Conservation (phyloP, 1,140 invertebrate species). For the Cydia amplana region DNA sequence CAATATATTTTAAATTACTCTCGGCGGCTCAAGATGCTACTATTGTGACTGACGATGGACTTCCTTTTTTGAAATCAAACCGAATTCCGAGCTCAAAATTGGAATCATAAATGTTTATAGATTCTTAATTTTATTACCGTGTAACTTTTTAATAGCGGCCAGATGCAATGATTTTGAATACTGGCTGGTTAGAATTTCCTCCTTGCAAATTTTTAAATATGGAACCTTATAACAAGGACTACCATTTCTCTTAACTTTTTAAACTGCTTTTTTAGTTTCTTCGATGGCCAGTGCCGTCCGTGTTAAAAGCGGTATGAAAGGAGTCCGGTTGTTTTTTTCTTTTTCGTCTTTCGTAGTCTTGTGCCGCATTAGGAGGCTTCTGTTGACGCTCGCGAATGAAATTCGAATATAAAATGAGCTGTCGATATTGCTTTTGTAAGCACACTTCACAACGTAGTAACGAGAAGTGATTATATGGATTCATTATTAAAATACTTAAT, state of each 20-base stretch:
- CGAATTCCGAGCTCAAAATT: constrained; percentile 33
- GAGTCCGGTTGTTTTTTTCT: constrained; percentile 61
- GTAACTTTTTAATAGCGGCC: constrained; percentile 29
- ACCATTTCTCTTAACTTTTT: background rate
- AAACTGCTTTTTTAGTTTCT: background rate
- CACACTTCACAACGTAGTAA: too few species aligned
- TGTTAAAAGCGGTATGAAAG: constrained; percentile 31
- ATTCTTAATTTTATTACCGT: constrained; percentile 31
- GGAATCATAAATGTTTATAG: constrained; percentile 25
- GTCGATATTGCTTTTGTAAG: constrained; percentile 30
- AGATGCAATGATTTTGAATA: background rate
- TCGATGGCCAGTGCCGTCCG: constrained; percentile 16
- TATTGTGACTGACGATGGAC: constrained; percentile 63
- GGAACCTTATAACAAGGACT: background rate
- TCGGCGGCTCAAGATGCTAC: constrained; percentile 54
- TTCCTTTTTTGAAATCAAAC: constrained; percentile 59
- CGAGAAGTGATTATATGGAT: constrained; percentile 13
- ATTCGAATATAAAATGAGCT: constrained; percentile 46
- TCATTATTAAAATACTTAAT: background rate
- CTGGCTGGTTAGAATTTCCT: background rate
- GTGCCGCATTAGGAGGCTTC: constrained; percentile 71
- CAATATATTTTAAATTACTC: constrained; percentile 77
- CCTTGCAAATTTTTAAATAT: background rate
- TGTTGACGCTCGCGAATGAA: constrained; percentile 67
- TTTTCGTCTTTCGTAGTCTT: constrained; percentile 69